phyloP scores from a whole-genome alignment of 2,113 vertebrate genomes.

The Pampusana beccarii region DNA sequence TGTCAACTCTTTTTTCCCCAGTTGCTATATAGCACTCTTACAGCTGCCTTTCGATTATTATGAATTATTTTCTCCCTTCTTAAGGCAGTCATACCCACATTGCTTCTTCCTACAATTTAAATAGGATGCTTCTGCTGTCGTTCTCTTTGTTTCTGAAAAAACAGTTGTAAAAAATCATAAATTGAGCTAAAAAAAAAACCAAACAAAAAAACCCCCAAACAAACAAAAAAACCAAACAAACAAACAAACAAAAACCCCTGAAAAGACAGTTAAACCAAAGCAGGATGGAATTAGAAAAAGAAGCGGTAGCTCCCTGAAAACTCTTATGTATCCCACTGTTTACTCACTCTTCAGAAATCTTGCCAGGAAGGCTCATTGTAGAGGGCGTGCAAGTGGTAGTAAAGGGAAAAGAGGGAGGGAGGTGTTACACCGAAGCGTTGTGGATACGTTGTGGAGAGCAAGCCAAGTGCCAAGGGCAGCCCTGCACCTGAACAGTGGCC shows the following conservation, averaged over 20 bases:
- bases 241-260: too few species aligned
- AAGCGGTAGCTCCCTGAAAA: not conserved
- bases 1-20: not conserved
- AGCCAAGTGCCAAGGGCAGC: slow-evolving; percentile 46
- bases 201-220: not conserved
- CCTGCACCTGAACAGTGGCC: not conserved
- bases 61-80: not conserved
- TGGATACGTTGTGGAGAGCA: not conserved
- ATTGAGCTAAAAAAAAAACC: not conserved
- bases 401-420: not conserved
- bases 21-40: not conserved
- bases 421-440: not conserved
- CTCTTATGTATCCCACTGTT: not conserved
- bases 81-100: not conserved
- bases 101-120: not conserved
- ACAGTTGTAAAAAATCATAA: not conserved
- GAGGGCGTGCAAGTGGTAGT: not conserved
- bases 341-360: not conserved
- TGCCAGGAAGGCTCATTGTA: not conserved
- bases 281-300: not conserved
- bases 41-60: not conserved
- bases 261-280: not conserved
- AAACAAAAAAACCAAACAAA: not conserved
- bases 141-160: not conserved
- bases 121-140: not conserved